phyloP scores from a whole-genome alignment of 2,113 vertebrate genomes.

The Tachuris rubrigastra region DNA sequence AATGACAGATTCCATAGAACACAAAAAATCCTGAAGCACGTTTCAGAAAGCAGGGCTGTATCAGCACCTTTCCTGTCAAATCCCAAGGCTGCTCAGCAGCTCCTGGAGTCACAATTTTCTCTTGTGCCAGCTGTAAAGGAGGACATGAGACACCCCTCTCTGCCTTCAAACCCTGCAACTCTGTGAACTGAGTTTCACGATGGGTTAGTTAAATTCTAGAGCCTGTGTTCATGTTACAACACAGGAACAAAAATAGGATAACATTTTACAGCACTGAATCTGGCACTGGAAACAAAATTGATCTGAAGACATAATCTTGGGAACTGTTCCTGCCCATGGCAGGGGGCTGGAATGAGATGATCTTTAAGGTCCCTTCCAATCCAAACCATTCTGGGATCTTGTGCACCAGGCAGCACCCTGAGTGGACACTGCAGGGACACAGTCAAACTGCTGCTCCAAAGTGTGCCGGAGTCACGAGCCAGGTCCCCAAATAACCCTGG shows the following conservation, averaged over 20 bases:
- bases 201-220: neutral
- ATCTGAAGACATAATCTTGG: neutral
- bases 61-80: neutral
- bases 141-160: neutral
- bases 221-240: neutral
- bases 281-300: neutral
- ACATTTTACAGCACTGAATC: neutral
- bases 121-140: neutral
- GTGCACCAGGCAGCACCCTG: neutral
- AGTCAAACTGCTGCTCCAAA: neutral
- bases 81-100: neutral
- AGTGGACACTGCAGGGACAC: neutral
- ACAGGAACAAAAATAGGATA: neutral
- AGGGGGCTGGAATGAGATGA: neutral
- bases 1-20: neutral
- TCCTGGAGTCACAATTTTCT: neutral
- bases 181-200: neutral
- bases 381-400: neutral
- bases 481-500: conserved; percentile 24
- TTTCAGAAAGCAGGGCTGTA: neutral
- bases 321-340: neutral
- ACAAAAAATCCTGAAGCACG: neutral
- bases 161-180: neutral
- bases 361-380: neutral
- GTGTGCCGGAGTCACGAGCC: neutral